Conservation (phyloP, 2,113 vertebrate genomes). For the Phalacrocorax pelagicus region DNA sequence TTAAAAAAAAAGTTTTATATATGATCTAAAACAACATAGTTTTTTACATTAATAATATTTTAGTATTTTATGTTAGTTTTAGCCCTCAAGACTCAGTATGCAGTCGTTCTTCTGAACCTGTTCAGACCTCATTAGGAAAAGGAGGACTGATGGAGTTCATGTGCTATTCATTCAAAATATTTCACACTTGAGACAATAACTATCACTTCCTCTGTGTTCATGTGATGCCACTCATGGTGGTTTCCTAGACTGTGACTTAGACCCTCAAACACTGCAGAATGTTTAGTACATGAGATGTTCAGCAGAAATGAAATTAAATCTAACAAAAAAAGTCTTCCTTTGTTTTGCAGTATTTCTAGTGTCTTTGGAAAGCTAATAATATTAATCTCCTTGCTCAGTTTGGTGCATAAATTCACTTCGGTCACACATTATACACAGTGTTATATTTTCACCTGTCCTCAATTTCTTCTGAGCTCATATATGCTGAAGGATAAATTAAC, state of each 20-base stretch:
- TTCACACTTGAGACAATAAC: not conserved
- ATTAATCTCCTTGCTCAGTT: not conserved
- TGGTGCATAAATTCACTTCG: not conserved
- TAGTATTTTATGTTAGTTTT: not conserved
- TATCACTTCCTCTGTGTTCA: not conserved
- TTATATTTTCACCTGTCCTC: not conserved
- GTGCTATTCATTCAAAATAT: not conserved
- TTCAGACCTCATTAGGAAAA: not conserved
- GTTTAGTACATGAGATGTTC: not conserved
- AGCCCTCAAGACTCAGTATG: not conserved
- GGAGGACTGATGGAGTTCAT: not conserved
- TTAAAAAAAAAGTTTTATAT: not conserved
- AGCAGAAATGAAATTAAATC: not conserved
- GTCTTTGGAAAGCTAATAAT: not conserved
- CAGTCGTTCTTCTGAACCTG: not conserved
- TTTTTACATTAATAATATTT: not conserved
- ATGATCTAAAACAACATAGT: not conserved
- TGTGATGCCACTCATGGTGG: not conserved
- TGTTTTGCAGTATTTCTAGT: not conserved
- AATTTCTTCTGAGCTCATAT: not conserved
- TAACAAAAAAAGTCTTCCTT: not conserved
- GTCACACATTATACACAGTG: not conserved
- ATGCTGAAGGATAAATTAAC: not conserved
- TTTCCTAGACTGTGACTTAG: not conserved
- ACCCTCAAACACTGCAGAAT: not conserved